These are phyloP conservation scores for Beris morrisii DNA, from an alignment of 2,888 invertebrate genomes.

Conservation along the genomic window DNA sequence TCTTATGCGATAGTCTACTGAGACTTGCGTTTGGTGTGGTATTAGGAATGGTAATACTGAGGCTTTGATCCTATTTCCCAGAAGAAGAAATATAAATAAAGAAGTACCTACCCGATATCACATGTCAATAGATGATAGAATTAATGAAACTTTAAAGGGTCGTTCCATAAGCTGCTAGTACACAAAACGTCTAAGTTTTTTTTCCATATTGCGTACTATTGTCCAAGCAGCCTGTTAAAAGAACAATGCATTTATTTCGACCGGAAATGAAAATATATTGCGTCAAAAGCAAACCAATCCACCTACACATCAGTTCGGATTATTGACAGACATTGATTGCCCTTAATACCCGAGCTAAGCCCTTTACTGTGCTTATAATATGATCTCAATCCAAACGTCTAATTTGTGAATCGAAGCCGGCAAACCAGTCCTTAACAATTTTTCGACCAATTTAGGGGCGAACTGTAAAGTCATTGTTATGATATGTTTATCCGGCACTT, in stretches of 20 bases:
- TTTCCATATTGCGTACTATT: too few species aligned
- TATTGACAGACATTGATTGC: constrained; percentile 34
- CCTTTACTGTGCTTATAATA: constrained; percentile 17
- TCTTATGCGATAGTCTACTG: too few species aligned
- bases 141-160: too few species aligned
- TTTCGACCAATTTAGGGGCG: not conserved
- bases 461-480: constrained; percentile 32
- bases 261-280: constrained; percentile 27
- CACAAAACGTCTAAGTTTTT: too few species aligned
- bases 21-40: too few species aligned
- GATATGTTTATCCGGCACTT: constrained; percentile 31
- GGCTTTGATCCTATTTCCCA: too few species aligned
- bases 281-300: constrained; percentile 25
- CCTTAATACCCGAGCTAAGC: constrained; percentile 18
- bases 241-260: not conserved
- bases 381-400: constrained; percentile 11
- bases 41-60: too few species aligned
- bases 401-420: constrained; percentile 6
- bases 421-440: not conserved
- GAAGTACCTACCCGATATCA: too few species aligned
- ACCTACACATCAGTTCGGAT: constrained; percentile 18
- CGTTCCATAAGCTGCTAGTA: too few species aligned
- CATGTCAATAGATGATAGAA: too few species aligned
- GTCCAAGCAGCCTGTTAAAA: too few species aligned
- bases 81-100: too few species aligned